Conservation (phyloP, 2,888 invertebrate species). For the Cyclophora punctaria region DNA sequence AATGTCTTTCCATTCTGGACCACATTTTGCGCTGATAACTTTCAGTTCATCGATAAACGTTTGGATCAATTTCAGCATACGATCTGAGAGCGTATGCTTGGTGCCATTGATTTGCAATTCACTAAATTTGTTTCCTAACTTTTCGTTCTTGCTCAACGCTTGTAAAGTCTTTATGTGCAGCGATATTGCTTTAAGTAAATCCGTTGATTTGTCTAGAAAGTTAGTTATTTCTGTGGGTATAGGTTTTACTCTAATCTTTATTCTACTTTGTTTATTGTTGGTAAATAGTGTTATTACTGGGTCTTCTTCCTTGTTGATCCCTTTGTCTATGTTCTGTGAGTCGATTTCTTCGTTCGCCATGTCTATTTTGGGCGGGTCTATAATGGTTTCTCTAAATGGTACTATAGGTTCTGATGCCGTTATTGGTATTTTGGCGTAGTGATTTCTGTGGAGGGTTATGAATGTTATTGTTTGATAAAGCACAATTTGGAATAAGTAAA, state of each 20-base stretch:
- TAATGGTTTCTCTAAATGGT: conserved; percentile 94
- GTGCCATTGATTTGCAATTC: conserved; percentile 39
- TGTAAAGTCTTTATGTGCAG: conserved; percentile 61
- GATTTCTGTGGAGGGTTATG: conserved; percentile 44
- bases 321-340: conserved; percentile 69
- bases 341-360: conserved; percentile 91
- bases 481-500: too few species aligned
- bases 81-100: conserved; percentile 49
- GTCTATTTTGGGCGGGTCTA: conserved; percentile 85
- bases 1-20: conserved; percentile 67
- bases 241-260: conserved; percentile 85
- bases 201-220: conserved; percentile 81
- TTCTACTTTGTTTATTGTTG: conserved; percentile 80
- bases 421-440: conserved; percentile 90
- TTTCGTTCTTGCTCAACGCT: conserved; percentile 51
- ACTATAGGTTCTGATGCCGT: conserved; percentile 96
- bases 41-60: conserved; percentile 74
- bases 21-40: conserved; percentile 74
- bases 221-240: conserved; percentile 82
- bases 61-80: conserved; percentile 62
- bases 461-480: too few species aligned
- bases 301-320: conserved; percentile 60
- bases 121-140: conserved; percentile 44
- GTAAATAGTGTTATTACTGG: conserved; percentile 78
- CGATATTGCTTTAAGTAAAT: conserved; percentile 80